Base-by-base conservation (phyloP, 1,140 invertebrate genomes). In the Tetramorium simillimum region DNA sequence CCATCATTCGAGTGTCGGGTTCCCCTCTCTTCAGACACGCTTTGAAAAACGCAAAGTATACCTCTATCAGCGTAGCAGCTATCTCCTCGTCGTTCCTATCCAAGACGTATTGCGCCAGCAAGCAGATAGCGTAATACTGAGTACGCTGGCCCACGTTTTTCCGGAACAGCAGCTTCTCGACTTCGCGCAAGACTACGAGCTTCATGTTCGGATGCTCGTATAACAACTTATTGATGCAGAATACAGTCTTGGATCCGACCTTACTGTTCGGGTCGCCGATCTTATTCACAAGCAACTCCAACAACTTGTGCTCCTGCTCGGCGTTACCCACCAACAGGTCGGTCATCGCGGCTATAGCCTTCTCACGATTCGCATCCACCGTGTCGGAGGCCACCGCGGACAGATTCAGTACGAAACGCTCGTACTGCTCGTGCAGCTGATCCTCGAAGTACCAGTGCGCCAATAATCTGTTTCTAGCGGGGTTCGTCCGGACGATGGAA, bases 11-110 rank as follows among this genome's bases (percentile, higher is more conserved):
- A 60, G 97, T 98, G 92, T 99, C 98, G 0, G 99, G 97, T 88
- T 99, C 98, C 33, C 98, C 98, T 96, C 97, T 98, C 93, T 98
- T 98, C 18, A 99, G 96, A 62, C 97, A 97, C 67, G 98, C 98
- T 95, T 99, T 99, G 95, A 99, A 99, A 92, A 99, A 98, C 0
- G 98, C 97, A 93, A 99, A 99, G 94, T 99, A 99, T n/a, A 99
- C 97, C 76, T 97, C 96, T 14, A 99, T 97, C 18, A 99, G 95
- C 89, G 96, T 97, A 85, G 96, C 96, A 0, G 99, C 98, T 21
- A 99, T 95, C 72, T 97, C 96, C 3, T 96, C 95, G 70, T 99
- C 97, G 12, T 97, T 97, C 46, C 96, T 96, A 14, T 96, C 95
- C 60, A 98, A 95, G 88, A 97, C 96, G 90, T 98, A 97, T 93